Evolutionary conservation across 2,113 vertebrate genomes (phyloP).

Genomic region (Hemichromis elongatus): DNA sequence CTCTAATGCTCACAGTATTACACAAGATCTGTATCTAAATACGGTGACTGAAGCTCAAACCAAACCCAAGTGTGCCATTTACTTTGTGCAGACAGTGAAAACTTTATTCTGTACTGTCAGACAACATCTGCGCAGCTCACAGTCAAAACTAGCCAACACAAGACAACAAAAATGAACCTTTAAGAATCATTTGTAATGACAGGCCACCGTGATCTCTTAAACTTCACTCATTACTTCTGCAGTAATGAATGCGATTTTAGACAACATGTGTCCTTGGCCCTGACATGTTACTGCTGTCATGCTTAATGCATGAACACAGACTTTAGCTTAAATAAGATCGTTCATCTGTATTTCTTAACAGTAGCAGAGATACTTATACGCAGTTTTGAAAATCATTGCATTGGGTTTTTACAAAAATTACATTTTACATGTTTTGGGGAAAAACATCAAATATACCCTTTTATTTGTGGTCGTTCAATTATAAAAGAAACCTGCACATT

Average conservation of each 20-base stretch:
- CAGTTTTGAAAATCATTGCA: background rate
- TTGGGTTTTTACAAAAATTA: background rate
- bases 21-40: background rate
- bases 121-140: background rate
- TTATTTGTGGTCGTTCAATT: background rate
- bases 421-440: background rate
- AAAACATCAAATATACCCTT: background rate
- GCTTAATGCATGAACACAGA: background rate
- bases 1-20: background rate
- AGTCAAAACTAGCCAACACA: background rate
- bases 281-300: background rate
- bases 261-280: too few species aligned
- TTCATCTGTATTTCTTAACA: background rate
- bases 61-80: background rate
- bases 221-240: background rate
- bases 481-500: background rate
- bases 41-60: background rate
- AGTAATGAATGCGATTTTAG: slow-evolving; percentile 40
- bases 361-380: background rate
- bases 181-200: background rate
- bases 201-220: too few species aligned
- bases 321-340: background rate
- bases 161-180: too few species aligned
- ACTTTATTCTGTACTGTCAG: background rate
- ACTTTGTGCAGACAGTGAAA: background rate